These are phyloP conservation scores for Platycheirus albimanus DNA, from an alignment of 2,888 invertebrate genomes.

Conservation along the genomic window DNA sequence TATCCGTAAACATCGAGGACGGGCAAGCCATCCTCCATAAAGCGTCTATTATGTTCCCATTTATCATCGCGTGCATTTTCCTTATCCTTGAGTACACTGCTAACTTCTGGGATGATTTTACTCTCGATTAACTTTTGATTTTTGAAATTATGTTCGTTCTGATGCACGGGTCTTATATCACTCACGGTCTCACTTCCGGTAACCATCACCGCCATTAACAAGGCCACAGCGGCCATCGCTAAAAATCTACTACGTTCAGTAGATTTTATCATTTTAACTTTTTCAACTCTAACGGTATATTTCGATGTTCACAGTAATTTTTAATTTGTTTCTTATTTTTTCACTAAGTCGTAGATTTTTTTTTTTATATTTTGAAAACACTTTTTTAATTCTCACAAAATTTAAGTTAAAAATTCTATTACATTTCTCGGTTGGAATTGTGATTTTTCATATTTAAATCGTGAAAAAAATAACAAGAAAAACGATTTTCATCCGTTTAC, in stretches of 20 bases:
- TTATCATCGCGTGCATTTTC: constrained; percentile 79
- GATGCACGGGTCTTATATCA: constrained; percentile 69
- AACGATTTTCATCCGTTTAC: constrained; percentile 67
- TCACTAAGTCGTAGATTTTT: neutral
- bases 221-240: constrained; percentile 47
- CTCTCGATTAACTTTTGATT: constrained; percentile 81
- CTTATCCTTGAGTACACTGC: constrained; percentile 67
- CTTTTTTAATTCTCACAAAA: neutral
- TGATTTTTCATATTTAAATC: constrained; percentile 59
- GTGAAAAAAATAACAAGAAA: constrained; percentile 9
- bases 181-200: constrained; percentile 73
- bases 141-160: constrained; percentile 80
- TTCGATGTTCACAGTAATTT: constrained; percentile 33
- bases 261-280: constrained; percentile 67
- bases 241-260: constrained; percentile 61
- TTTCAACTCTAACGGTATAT: neutral
- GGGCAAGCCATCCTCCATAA: constrained; percentile 81
- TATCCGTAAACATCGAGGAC: constrained; percentile 81
- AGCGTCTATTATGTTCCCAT: constrained; percentile 80
- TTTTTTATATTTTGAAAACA: neutral
- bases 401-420: constrained; percentile 40
- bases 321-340: neutral
- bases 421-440: constrained; percentile 59
- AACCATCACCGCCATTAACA: constrained; percentile 47
- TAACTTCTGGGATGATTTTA: constrained; percentile 80